These are phyloP conservation scores for Platysteira castanea DNA, from an alignment of 2,113 vertebrate genomes.

Conservation along the genomic window DNA sequence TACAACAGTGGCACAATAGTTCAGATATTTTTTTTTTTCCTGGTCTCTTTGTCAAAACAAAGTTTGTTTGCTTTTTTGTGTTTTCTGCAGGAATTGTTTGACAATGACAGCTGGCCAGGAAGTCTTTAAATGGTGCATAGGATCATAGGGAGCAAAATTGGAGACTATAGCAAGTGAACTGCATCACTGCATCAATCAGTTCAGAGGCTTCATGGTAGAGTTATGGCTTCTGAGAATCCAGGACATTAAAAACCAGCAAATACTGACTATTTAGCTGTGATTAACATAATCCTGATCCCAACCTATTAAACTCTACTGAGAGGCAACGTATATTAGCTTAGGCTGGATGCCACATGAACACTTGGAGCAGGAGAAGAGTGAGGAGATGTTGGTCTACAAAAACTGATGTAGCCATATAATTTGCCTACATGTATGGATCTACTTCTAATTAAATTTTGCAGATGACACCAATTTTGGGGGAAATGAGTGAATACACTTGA, in stretches of 20 bases:
- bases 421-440: neutral
- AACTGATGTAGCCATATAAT: neutral
- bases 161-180: neutral
- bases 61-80: neutral
- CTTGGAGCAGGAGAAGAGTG: neutral
- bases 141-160: neutral
- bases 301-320: neutral
- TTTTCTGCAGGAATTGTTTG: neutral
- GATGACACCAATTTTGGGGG: neutral
- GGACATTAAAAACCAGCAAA: neutral
- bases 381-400: neutral
- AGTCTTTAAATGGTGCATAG: neutral
- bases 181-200: neutral
- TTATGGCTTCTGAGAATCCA: neutral
- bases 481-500: neutral
- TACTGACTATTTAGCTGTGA: neutral
- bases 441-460: neutral
- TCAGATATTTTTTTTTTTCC: neutral
- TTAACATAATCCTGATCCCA: neutral
- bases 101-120: neutral
- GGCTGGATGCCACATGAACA: neutral
- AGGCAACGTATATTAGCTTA: neutral
- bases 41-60: neutral
- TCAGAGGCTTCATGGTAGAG: neutral
- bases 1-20: neutral